Conservation (phyloP, 2,797 vertebrate genomes). For the Helicolenus hilgendorfi region DNA sequence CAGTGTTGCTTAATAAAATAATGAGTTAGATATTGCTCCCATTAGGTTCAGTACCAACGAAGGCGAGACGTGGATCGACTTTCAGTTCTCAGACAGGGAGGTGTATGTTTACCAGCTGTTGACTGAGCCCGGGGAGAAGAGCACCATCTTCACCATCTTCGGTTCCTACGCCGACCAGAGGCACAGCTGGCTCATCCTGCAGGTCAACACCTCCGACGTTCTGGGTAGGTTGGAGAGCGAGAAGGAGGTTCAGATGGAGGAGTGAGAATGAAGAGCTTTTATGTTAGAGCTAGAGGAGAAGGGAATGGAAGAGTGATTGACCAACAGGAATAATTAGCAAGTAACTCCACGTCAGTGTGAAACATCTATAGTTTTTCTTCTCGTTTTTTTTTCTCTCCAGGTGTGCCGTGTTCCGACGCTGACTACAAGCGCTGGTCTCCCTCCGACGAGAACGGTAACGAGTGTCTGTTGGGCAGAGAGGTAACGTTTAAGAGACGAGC, state of each 20-base stretch:
- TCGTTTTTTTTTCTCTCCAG: slow-evolving; percentile 73
- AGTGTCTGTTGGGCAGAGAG: slow-evolving; percentile 96
- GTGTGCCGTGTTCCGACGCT: slow-evolving; percentile 95
- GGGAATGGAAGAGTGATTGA: not conserved
- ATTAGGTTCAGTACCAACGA: slow-evolving; percentile 98
- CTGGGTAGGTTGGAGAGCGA: slow-evolving; percentile 90
- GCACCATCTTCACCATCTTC: slow-evolving; percentile 98
- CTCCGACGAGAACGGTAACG: slow-evolving; percentile 96
- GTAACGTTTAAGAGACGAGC: slow-evolving; percentile 95
- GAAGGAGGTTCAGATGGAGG: not conserved
- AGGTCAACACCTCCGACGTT: slow-evolving; percentile 95
- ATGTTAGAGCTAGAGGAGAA: not conserved
- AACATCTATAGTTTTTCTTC: too few relatives aligned
- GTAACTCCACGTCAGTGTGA: not conserved
- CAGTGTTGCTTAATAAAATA: not conserved
- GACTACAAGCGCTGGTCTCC: slow-evolving; percentile 99
- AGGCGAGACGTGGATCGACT: slow-evolving; percentile 96
- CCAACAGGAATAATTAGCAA: not conserved
- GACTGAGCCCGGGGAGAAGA: slow-evolving; percentile 98
- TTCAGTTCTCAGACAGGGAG: slow-evolving; percentile 92
- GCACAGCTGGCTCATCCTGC: slow-evolving; percentile 99
- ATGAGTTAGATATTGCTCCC: not conserved
- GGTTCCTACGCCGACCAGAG: slow-evolving; percentile 96
- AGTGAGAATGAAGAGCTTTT: not conserved
- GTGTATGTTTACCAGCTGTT: slow-evolving; percentile 97